Evolutionary conservation across 2,113 vertebrate genomes (phyloP).

Genomic region (Picathartes gymnocephalus): DNA sequence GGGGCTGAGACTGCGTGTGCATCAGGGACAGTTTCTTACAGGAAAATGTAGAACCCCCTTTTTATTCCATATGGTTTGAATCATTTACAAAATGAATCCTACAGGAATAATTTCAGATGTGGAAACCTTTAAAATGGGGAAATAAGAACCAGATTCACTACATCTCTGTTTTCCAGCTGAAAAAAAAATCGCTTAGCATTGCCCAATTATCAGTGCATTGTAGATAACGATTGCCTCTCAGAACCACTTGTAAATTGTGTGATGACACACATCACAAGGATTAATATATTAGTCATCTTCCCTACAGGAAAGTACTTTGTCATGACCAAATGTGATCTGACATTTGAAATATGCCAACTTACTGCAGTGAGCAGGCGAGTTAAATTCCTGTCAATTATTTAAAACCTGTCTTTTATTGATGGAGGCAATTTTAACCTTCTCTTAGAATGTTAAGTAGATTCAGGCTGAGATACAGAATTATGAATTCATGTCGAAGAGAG

Average conservation of each 20-base stretch:
- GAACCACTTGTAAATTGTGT: conserved; percentile 8
- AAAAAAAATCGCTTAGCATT: background rate
- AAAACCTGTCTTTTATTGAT: background rate
- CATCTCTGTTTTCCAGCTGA: conserved; percentile 4
- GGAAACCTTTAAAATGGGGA: conserved; percentile 60
- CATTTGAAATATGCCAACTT: conserved; percentile 15
- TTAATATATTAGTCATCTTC: conserved; percentile 40
- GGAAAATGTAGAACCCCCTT: conserved; percentile 25
- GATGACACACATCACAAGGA: conserved; percentile 39
- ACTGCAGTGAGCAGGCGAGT: background rate
- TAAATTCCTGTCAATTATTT: conserved; percentile 17
- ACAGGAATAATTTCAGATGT: conserved; percentile 59
- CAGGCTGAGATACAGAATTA: background rate
- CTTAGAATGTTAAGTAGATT: background rate
- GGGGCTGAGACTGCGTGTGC: background rate
- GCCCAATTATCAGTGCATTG: background rate
- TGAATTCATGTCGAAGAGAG: background rate
- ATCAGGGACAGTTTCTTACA: conserved; percentile 42
- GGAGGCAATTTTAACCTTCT: background rate
- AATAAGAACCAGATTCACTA: conserved; percentile 58
- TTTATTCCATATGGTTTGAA: conserved; percentile 52
- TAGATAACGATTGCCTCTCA: background rate
- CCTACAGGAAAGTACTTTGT: conserved; percentile 18
- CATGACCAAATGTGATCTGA: conserved; percentile 19
- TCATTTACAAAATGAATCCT: conserved; percentile 59